These are phyloP conservation scores for Dinomys branickii DNA, from an alignment of 2,113 vertebrate genomes.

Conservation along the genomic window DNA sequence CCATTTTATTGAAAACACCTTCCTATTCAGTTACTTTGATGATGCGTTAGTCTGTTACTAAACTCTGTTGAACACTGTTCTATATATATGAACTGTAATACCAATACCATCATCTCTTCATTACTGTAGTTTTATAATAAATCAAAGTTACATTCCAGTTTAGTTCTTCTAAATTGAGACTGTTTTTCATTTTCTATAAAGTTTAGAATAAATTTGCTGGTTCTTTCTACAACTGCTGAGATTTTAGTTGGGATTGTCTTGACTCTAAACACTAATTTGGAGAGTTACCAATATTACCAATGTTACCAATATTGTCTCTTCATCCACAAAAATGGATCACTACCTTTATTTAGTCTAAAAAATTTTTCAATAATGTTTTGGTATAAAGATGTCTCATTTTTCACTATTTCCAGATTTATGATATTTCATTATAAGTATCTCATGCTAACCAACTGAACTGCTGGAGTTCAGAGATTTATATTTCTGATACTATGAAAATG, in stretches of 20 bases:
- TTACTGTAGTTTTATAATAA: background rate
- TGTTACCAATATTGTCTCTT: background rate
- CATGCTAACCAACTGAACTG: too few species aligned
- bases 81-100: background rate
- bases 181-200: background rate
- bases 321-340: background rate
- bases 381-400: background rate
- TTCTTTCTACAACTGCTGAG: background rate
- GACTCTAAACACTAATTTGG: background rate
- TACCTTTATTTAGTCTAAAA: constrained; percentile 15
- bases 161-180: background rate
- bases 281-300: too few species aligned
- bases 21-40: background rate
- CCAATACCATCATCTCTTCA: background rate
- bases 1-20: background rate
- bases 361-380: constrained; percentile 15
- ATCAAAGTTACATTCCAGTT: background rate
- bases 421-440: background rate
- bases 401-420: background rate
- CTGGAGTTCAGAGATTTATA: background rate
- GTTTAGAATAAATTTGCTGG: background rate
- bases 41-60: background rate
- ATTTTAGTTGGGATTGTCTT: background rate
- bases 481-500: background rate
- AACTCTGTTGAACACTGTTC: background rate